Evolutionary conservation across 2,113 vertebrate species (phyloP).

Genomic region (Pelodiscus sinensis): DNA sequence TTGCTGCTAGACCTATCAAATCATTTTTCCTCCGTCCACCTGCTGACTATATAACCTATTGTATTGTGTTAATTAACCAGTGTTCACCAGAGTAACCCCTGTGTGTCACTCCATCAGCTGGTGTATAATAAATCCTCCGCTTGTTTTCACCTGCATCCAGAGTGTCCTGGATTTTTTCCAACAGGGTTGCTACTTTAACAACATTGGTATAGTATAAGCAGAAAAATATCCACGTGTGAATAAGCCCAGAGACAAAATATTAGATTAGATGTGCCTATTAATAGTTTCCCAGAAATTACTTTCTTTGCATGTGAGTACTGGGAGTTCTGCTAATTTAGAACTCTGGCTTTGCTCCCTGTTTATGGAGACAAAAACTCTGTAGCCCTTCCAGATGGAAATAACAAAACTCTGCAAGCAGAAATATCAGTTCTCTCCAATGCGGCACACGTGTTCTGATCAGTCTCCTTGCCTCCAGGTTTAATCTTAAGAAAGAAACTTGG

Average conservation of each 20-base stretch:
- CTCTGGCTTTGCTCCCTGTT: not conserved
- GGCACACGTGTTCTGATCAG: not conserved
- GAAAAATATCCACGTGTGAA: not conserved
- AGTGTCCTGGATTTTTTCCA: too few relatives aligned
- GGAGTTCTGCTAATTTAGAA: not conserved
- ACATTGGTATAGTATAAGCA: not conserved
- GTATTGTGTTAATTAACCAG: too few relatives aligned
- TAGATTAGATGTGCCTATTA: not conserved
- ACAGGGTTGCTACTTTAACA: not conserved
- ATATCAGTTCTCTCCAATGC: constrained; percentile 2
- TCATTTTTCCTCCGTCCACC: too few relatives aligned
- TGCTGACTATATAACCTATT: too few relatives aligned
- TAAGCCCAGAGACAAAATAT: not conserved
- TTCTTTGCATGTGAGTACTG: not conserved
- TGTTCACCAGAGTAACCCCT: too few relatives aligned
- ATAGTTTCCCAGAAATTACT: not conserved
- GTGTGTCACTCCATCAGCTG: too few relatives aligned
- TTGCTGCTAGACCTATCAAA: too few relatives aligned
- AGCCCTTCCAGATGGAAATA: not conserved
- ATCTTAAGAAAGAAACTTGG: constrained; percentile 45
- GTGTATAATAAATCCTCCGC: too few relatives aligned
- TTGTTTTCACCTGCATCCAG: too few relatives aligned
- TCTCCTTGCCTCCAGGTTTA: constrained; percentile 34
- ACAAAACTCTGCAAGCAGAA: constrained; percentile 3
- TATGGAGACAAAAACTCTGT: not conserved